Base-by-base conservation (phyloP, 1,140 invertebrate genomes). In the Neodiprion lecontei region DNA sequence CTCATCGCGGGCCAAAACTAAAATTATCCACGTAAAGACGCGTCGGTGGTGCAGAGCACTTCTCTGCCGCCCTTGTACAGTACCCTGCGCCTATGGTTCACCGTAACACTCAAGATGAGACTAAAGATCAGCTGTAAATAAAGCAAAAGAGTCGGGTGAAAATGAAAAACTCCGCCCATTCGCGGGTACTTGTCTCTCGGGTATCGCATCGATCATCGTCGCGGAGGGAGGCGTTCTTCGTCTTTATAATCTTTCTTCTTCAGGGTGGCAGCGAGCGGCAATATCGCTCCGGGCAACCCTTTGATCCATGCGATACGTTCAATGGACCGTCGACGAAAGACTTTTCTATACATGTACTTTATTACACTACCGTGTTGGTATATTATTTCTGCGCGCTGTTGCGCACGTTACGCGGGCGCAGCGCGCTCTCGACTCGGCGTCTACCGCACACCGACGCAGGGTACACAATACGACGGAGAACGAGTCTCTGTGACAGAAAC, bases 151-250 rank as follows among this genome's bases (percentile, higher is more conserved):
- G 14, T 40, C 72, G 73, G 75, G 76, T 75, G 75, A 77, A 79
- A 79, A 79, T 78, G 77, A 77, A 84, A 86, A 86, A 85, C 86
- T 87, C 86, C 86, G 87, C 86, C 86, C 84, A 88, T 85, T 84
- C 76, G 77, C 49, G 69, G 76, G 81, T 78, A 70, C 67, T 73
- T 78, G 77, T 79, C 79, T 83, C 80, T 77, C 81, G 80, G 80
- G 9, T 5, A 85, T 87, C 85, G 83, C 87, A 88, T 88, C 86
- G 85, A 88, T 88, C 87, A 88, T 88, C 85, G 84, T 79, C 79
- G 77, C 82, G 86, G 83, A 85, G 87, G 86, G 83, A 85, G 87
- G 87, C 86, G 87, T 88, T 88, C 80, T 85, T 84, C 82, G 79
- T 88, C 86, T 87, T 88, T 88, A 61, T 61, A 87, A 88, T 88